A percentile compares a stretch with the other conserved stretches of the same genome.
Conservation (phyloP, 2,888 invertebrate species). For the Lasioglossum vierecki region DNA sequence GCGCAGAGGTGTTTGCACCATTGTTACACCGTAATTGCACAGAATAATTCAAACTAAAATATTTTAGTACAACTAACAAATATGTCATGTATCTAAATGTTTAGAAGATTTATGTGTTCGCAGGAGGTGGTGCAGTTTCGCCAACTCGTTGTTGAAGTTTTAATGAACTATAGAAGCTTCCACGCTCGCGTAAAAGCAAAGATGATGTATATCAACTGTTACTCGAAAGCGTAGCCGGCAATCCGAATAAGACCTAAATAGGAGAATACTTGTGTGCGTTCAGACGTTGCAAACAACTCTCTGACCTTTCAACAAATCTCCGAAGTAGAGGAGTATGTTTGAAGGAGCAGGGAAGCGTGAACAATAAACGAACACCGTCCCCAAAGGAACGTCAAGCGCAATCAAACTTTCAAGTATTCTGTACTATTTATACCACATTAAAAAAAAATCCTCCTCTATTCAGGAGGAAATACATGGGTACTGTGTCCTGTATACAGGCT, state of each 20-base stretch:
- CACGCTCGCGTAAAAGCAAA: not conserved
- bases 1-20: not conserved
- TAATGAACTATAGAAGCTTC: not conserved
- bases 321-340: not conserved
- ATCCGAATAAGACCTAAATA: not conserved
- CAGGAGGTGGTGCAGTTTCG: not conserved
- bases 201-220: not conserved
- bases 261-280: not conserved
- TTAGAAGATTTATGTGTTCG: not conserved
- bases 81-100: not conserved
- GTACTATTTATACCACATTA: not conserved
- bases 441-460: not conserved
- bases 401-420: not conserved
- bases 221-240: not conserved
- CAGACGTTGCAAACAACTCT: not conserved
- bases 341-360: slow-evolving; percentile 1
- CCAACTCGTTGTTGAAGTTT: not conserved
- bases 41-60: not conserved
- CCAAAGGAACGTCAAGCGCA: not conserved
- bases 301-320: slow-evolving; percentile 4
- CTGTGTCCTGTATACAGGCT: not conserved
- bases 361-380: slow-evolving; percentile 1
- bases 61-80: not conserved
- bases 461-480: not conserved
- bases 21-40: not conserved